Base-by-base conservation (phyloP, 2,797 vertebrate species). In the Holocentrus rufus region DNA sequence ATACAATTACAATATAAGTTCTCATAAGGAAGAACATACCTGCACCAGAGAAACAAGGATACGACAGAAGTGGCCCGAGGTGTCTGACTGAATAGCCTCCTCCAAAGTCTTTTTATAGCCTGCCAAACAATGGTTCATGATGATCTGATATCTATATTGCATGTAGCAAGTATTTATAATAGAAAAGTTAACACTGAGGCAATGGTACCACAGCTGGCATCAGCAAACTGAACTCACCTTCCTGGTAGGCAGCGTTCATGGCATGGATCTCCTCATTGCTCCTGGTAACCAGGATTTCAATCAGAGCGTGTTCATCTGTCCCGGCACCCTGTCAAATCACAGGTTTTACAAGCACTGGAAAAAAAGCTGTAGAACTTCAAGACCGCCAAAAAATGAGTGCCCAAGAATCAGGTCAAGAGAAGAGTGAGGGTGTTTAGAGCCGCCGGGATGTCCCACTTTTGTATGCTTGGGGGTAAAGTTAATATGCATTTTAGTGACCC, bases 271-370 rank as follows among this genome's bases (percentile, higher is more conserved):
- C 93, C 13, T 91, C 89, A 15, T 99, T 98, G 91, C 88, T 96
- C 82, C 97, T 92, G 0, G 96, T 97, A 65, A 95, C 95, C 83
- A 99, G 90, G 87, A 99, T 98, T 92, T 99, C 98, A 0, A 98
- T 97, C 65, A 99, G 93, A 70, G 95, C 64, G 0, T 96, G 95
- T 82, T 99, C 98, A 11, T 99, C 97, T 0, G 98, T 99, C 49
- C 98, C 98, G 0, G 95, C 96, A 0, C 98, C 98, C 98, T 99
- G 84, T 18, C 77, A 85, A 20, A 27, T 46, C 4, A 23, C 2
- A 25, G 34, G 62, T 22, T 63, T 13, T 23, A 23, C 6, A 50
- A 66, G 3, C n/a, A 53, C 13, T 27, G 25, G 25, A 27, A 50
- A 23, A 62, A 22, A 62, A 2, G 0, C 34, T n/a, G 25, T 17